Evolutionary conservation across 2,888 invertebrate species (phyloP).

Genomic region (Lasioglossum vierecki): DNA sequence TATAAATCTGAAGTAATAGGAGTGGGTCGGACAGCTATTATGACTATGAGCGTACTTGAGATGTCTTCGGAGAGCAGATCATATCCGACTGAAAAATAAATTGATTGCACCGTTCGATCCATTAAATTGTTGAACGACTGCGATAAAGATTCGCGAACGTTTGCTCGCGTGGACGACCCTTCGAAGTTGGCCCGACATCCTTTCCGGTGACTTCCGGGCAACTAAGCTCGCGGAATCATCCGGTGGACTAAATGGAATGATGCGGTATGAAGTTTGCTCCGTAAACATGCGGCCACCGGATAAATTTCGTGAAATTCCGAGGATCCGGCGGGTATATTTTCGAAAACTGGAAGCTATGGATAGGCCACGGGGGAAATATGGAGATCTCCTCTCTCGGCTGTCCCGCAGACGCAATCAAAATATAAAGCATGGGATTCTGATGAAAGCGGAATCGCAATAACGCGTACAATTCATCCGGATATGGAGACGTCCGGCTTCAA

Average conservation of each 20-base stretch:
- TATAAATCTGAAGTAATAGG: background rate
- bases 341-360: background rate
- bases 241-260: background rate
- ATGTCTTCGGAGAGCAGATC: background rate
- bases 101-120: background rate
- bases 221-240: background rate
- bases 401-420: conserved; percentile 2
- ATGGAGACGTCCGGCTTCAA: background rate
- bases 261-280: background rate
- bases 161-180: background rate
- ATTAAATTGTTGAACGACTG: background rate
- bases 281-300: background rate
- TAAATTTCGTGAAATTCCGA: background rate
- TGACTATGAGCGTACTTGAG: background rate
- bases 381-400: background rate
- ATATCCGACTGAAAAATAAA: background rate
- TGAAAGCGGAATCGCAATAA: background rate
- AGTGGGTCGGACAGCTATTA: background rate
- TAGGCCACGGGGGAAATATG: background rate
- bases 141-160: too few relatives aligned
- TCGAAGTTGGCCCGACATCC: background rate
- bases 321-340: background rate
- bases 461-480: background rate
- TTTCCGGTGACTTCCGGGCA: background rate
- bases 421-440: conserved; percentile 5